Conservation (phyloP, 2,797 vertebrate genomes). For the Champsocephalus esox region DNA sequence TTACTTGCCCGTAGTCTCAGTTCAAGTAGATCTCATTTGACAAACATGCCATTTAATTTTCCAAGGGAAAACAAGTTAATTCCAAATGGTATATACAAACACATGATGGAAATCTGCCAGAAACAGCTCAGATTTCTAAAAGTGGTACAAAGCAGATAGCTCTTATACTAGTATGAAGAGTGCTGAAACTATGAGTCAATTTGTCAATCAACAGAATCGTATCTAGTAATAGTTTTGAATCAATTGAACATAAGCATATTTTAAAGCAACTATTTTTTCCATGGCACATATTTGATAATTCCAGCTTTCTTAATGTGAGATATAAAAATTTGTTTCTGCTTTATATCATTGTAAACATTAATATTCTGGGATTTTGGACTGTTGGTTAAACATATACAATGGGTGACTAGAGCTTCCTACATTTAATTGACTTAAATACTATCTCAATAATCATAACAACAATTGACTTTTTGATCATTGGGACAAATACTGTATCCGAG, state of each 20-base stretch:
- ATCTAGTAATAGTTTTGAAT: too few species aligned
- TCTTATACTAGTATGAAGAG: not conserved
- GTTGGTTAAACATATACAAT: not conserved
- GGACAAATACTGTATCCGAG: not conserved
- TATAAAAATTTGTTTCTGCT: not conserved
- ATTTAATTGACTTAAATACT: not conserved
- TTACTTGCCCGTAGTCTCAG: not conserved
- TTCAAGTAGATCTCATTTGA: conserved; percentile 29
- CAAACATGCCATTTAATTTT: conserved; percentile 26
- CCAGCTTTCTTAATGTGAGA: not conserved
- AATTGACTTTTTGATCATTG: too few species aligned
- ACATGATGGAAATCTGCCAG: not conserved
- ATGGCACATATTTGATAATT: not conserved
- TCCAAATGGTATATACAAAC: conserved; percentile 24
- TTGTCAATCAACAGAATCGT: not conserved
- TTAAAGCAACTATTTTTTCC: not conserved
- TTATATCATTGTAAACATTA: not conserved
- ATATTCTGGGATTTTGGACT: not conserved
- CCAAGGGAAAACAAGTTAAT: conserved; percentile 1
- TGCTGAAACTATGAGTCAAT: not conserved
- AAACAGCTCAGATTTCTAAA: not conserved
- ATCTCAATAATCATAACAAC: not conserved
- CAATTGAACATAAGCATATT: not conserved
- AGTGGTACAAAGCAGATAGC: not conserved
- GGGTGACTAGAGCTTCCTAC: not conserved